Conservation (phyloP, 2,113 vertebrate species). For the Chauna torquata region DNA sequence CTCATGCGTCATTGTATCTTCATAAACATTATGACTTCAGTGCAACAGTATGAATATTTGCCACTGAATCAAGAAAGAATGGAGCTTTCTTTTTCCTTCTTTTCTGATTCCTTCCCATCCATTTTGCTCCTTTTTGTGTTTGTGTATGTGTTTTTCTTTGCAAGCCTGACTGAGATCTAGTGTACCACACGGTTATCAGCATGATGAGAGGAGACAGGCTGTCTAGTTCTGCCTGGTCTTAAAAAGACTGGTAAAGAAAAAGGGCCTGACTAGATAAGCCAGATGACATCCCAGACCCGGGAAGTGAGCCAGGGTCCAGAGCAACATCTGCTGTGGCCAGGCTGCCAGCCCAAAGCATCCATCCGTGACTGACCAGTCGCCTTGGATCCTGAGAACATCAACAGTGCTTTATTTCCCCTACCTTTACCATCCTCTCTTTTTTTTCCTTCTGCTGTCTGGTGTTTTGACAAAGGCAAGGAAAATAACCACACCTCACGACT, state of each 20-base stretch:
- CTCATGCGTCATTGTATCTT: neutral
- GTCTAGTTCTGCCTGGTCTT: neutral
- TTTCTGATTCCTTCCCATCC: neutral
- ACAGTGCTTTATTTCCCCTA: neutral
- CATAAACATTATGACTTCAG: neutral
- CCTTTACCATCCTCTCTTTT: neutral
- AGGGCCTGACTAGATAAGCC: neutral
- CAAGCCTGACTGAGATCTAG: neutral
- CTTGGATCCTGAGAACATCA: neutral
- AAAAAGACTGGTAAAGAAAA: conserved; percentile 23
- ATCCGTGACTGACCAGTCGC: neutral
- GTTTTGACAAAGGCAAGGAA: neutral
- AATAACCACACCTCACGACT: neutral
- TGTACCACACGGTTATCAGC: neutral
- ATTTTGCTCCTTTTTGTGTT: neutral
- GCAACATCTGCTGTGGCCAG: conserved; percentile 34
- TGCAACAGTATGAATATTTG: neutral
- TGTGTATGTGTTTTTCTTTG: neutral
- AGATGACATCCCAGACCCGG: conserved; percentile 39
- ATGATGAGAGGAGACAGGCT: neutral
- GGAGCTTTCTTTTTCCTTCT: neutral
- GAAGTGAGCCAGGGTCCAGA: conserved; percentile 41
- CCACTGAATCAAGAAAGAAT: neutral
- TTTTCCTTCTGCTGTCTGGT: neutral
- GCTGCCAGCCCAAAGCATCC: conserved; percentile 36